Percentiles rank a stretch among this genome's conserved stretches.
Evolutionary conservation across 1,140 invertebrate species (phyloP).

Genomic region (Calycopis cecrops): DNA sequence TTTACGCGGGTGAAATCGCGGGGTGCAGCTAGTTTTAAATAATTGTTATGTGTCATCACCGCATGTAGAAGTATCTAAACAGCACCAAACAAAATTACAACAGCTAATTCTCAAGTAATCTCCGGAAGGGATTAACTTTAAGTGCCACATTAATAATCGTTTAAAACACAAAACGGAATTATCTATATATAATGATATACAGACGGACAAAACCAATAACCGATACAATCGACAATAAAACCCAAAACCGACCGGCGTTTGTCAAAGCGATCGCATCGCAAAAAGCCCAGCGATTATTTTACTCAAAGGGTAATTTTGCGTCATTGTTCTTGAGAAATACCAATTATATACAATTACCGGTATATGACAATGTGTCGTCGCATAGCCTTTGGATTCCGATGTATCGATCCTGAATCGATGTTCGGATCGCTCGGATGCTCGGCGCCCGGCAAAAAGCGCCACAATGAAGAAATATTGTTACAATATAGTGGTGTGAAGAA

Average conservation of each 20-base stretch:
- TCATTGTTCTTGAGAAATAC: constrained; percentile 73
- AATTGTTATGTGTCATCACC: too few species aligned
- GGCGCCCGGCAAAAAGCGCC: constrained; percentile 47
- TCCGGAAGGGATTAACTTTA: too few species aligned
- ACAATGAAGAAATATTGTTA: constrained; percentile 50
- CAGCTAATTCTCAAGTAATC: too few species aligned
- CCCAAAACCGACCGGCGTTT: constrained; percentile 48
- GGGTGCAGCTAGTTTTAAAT: too few species aligned
- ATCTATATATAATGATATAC: too few species aligned
- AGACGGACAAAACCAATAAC: constrained; percentile 15
- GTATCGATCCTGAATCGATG: constrained; percentile 61
- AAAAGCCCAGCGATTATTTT: constrained; percentile 67
- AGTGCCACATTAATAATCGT: too few species aligned
- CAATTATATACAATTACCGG: constrained; percentile 74
- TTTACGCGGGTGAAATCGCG: too few species aligned
- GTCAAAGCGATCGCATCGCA: constrained; percentile 50
- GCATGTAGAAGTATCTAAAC: too few species aligned
- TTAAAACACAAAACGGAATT: too few species aligned
- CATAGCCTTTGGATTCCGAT: constrained; percentile 41
- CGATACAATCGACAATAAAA: constrained; percentile 44
- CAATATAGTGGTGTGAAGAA: constrained; percentile 50
- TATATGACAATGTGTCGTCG: constrained; percentile 64
- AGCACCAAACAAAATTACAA: too few species aligned
- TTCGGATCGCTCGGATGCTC: constrained; percentile 43
- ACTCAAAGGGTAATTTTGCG: constrained; percentile 65